Evolutionary conservation across 1,140 invertebrate genomes (phyloP).

Genomic region (Drosophila sp.): DNA sequence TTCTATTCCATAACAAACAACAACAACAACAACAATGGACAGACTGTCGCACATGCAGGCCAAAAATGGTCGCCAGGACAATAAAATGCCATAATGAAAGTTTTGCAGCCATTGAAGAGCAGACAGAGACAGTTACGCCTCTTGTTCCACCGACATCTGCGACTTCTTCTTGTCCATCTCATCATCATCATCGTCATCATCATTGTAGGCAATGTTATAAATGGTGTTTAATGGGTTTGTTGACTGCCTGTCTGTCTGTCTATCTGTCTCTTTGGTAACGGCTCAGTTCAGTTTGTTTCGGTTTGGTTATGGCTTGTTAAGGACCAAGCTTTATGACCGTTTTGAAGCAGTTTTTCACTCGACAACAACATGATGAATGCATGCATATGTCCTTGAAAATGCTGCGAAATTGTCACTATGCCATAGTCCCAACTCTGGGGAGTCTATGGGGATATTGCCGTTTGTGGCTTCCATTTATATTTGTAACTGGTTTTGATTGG

Average conservation of each 20-base stretch:
- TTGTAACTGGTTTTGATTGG: background rate
- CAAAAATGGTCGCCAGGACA: conserved; percentile 70
- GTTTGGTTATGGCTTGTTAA: conserved; percentile 33
- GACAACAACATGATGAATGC: conserved; percentile 44
- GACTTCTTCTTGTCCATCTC: background rate
- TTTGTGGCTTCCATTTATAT: conserved; percentile 1
- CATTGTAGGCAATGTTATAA: conserved; percentile 63
- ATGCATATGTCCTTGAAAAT: conserved; percentile 65
- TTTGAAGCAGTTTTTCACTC: conserved; percentile 40
- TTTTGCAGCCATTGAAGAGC: conserved; percentile 47
- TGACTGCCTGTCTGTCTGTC: conserved; percentile 48
- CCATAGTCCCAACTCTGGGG: conserved; percentile 26
- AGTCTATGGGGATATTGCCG: background rate
- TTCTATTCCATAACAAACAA: conserved; percentile 50
- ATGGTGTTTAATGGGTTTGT: conserved; percentile 81
- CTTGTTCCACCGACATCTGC: conserved; percentile 3
- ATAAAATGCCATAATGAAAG: conserved; percentile 81
- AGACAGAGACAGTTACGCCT: background rate
- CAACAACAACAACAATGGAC: conserved; percentile 25
- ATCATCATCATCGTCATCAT: background rate
- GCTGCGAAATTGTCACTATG: conserved; percentile 31
- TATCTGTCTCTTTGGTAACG: conserved; percentile 1
- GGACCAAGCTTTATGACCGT: conserved; percentile 41
- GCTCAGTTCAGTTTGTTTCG: background rate
- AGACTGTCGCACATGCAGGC: conserved; percentile 35